phyloP scores from a whole-genome alignment of 2,113 vertebrate genomes.

The Myanophis thanlyinensis region DNA sequence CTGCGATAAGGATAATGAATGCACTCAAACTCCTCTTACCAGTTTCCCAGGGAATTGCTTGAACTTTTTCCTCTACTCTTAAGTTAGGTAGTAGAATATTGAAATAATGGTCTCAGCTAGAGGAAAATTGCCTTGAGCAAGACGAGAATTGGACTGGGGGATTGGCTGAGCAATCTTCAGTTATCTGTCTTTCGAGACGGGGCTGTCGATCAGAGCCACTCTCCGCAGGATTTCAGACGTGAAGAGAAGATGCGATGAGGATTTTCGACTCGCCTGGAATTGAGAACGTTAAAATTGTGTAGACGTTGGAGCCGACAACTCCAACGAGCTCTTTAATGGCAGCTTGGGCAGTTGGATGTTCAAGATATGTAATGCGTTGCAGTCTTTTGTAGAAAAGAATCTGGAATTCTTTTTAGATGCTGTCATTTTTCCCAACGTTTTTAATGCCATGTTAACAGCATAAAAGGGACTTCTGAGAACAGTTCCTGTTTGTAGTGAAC shows the following conservation, averaged over 20 bases:
- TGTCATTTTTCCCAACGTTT: neutral
- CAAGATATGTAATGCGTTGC: neutral
- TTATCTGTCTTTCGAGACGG: neutral
- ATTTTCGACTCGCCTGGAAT: neutral
- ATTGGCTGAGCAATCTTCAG: no score
- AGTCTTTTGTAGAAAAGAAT: neutral
- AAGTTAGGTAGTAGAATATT: neutral
- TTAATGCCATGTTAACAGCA: neutral
- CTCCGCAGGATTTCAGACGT: neutral
- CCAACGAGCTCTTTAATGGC: neutral
- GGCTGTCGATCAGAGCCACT: neutral
- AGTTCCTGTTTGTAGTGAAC: neutral
- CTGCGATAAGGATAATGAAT: neutral
- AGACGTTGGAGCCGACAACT: neutral
- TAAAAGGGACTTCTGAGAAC: neutral
- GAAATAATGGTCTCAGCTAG: neutral
- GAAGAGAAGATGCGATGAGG: neutral
- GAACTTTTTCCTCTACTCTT: neutral
- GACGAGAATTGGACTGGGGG: neutral
- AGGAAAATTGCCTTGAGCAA: neutral
- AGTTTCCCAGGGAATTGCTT: neutral
- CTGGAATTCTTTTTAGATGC: neutral
- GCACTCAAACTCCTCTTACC: neutral
- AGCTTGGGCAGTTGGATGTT: neutral
- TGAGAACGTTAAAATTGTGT: neutral